Evolutionary conservation across 2,888 invertebrate genomes (phyloP), one percentile per base, ranked within the genome.

Genomic region (Rhorus exstirpatorius): DNA sequence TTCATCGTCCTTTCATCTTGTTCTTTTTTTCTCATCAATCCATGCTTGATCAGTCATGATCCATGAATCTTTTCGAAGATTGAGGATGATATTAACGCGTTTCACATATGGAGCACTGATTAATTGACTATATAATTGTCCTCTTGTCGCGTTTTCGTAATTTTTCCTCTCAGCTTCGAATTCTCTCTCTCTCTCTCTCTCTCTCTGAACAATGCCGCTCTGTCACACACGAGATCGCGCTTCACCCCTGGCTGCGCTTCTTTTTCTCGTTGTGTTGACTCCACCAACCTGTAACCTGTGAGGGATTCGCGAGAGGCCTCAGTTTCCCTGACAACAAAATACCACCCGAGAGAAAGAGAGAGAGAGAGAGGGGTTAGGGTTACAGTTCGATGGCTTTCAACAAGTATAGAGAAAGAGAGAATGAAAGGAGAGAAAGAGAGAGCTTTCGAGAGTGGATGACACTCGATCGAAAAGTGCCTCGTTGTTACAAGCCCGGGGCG

Each of bases 391-490:
- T 78, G 81, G 78, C 78, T 76, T 68, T 82, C 81, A 82, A 82
- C 81, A 79, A 82, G 81, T 79, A 38, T 65, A 68, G 55, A 26
- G 3, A 24, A 51, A 68, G 17, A 14, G 10, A 26, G 51, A n/a
- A n/a, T n/a, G 26, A 38, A 65, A 24, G 24, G 19, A 7, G 10
- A 24, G 24, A 49, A 44, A 38, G 76, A 78, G 84, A 85, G 86
- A 75, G 88, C 87, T 87, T 87, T 90, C 88, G 86, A 88, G 88
- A 86, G 86, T 65, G 75, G 51, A 79, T 82, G 87, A 86, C 87
- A 87, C 90, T 90, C 88, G 87, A 89, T 90, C 87, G 82, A 88
- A 88, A 89, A 91, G 90, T 89, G 84, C 86, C 89, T 85, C 86
- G 89, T 90, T 86, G 87, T 88, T 87, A 85, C 87, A 86, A 86